Percentiles rank a stretch among this genome's conserved stretches.
Conservation (phyloP, 2,113 vertebrate species). For the Steatornis caripensis region DNA sequence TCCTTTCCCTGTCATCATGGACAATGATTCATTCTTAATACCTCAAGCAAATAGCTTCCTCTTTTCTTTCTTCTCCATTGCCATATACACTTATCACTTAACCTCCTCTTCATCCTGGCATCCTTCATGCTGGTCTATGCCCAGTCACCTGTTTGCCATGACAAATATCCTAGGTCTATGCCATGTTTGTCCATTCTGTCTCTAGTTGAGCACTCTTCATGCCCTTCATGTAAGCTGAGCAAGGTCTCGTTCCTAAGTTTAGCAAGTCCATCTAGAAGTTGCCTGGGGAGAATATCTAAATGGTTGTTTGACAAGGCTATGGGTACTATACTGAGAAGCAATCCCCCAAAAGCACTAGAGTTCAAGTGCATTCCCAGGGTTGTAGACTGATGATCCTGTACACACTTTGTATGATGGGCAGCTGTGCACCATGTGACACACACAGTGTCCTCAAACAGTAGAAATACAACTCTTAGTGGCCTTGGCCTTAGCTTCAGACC, state of each 20-base stretch:
- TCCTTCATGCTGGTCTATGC: not conserved
- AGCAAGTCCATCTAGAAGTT: not conserved
- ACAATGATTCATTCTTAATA: not conserved
- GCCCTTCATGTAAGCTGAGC: not conserved
- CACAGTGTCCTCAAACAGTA: rapidly evolving
- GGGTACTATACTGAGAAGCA: not conserved
- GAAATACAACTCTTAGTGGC: not conserved
- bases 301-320: not conserved
- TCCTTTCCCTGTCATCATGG: not conserved
- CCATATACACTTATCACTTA: not conserved
- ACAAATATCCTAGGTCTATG: not conserved
- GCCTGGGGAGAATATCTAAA: not conserved
- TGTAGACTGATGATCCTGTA: not conserved
- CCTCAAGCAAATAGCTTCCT: not conserved
- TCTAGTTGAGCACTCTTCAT: not conserved
- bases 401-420: not conserved
- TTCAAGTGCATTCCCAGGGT: rapidly evolving
- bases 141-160: not conserved
- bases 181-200: not conserved
- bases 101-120: not conserved
- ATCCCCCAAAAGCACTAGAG: not conserved
- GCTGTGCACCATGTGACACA: not conserved
- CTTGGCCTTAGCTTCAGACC: not conserved
- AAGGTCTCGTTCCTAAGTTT: not conserved
- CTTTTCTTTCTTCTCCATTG: not conserved